Evolutionary conservation across 1,140 invertebrate species (phyloP), one percentile per base, ranked within the genome.

Genomic region (Orchesella cincta): DNA sequence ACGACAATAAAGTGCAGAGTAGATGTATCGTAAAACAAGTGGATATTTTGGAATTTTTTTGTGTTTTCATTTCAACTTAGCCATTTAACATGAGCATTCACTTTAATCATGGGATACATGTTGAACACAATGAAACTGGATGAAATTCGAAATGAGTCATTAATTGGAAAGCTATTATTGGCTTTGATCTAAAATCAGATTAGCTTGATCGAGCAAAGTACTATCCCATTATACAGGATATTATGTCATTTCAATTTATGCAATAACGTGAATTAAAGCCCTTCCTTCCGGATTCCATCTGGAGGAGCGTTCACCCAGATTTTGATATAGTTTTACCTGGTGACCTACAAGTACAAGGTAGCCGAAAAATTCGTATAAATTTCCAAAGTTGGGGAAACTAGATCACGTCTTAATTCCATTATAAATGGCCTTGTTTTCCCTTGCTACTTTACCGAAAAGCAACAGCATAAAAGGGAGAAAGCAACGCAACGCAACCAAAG

Each of bases 1-100:
- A 67, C 62, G 62, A 67, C 62, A 67, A 67, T 67, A 67, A 67
- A 67, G 29, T 67, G 23, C 62, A 67, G 62, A 67, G 62, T 67
- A 67, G 29, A 67, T 5, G 26, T 62, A 20, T 8, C 20, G 39
- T 46, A 46, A 12, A 12, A 8, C 20, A 46, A 46, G 20, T 12
- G 20, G 39, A 46, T 12, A 46, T 46, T 12, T 46, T 46, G 20
- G 8, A 46, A 46, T 46, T 46, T 46, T 20, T 46, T 46, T 46
- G 20, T 46, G 8, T 20, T 12, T 46, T 46, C 20, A 46, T 12
- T 46, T 20, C 20, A 8, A 46, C 20, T 46, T 46, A 46, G 20
- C 39, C 39, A 20, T 12, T 8, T 46, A 12, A 8, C 8, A 46
- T 46, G 39, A 20, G 39, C 20, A 12, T 20, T 12, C 8, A 46